phyloP scores from a whole-genome alignment of 1,140 invertebrate genomes.

The Daktulosphaira vitifoliae region DNA sequence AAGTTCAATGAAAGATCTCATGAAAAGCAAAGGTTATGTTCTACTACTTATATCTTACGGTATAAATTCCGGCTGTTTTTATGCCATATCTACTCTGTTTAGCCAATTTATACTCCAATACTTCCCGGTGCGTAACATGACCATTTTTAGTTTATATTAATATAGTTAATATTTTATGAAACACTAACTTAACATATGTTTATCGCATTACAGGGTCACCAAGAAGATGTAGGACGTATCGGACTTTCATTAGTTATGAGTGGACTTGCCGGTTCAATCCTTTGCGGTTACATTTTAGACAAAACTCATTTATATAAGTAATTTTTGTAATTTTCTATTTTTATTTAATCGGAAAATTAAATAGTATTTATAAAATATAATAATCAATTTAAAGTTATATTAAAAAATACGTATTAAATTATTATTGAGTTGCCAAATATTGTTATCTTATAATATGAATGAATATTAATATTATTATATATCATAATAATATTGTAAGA shows the following conservation, averaged over 20 bases:
- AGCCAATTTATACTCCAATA: slow-evolving; percentile 73
- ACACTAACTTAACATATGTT: too few species aligned
- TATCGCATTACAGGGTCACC: slow-evolving; percentile 58
- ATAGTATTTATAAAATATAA: not conserved
- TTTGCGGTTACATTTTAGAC: slow-evolving; percentile 78
- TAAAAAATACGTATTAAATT: not conserved
- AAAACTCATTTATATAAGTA: slow-evolving; percentile 74
- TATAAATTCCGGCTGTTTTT: slow-evolving; percentile 87
- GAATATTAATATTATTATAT: too few species aligned
- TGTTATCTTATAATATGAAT: too few species aligned
- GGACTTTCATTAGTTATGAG: slow-evolving; percentile 79
- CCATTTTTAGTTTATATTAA: too few species aligned
- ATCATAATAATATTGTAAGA: too few species aligned
- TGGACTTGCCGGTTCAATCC: slow-evolving; percentile 79
- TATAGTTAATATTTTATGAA: too few species aligned
- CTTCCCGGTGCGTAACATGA: slow-evolving; percentile 62
- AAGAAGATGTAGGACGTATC: slow-evolving; percentile 70
- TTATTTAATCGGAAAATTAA: not conserved
- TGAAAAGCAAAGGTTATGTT: slow-evolving; percentile 66
- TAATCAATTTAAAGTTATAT: not conserved
- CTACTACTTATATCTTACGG: slow-evolving; percentile 77
- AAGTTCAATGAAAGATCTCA: slow-evolving; percentile 60
- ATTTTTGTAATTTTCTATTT: not conserved
- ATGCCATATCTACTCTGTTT: slow-evolving; percentile 83
- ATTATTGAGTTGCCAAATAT: not conserved